These are phyloP conservation scores for Acanthornis magna DNA, from an alignment of 2,797 vertebrate species.

Conservation along the genomic window DNA sequence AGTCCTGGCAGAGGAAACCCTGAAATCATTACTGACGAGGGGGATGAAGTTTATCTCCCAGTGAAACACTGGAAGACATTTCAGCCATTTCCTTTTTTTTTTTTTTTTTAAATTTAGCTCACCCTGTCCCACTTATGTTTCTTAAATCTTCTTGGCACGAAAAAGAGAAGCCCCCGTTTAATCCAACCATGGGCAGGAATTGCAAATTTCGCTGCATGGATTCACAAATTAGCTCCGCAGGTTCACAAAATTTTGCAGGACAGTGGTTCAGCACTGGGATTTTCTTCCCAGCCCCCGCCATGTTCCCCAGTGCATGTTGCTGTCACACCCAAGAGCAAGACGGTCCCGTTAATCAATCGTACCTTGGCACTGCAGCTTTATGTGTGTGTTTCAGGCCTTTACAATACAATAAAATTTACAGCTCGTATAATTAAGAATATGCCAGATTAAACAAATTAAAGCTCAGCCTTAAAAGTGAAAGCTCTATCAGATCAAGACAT, in stretches of 20 bases:
- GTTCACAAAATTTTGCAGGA: not conserved
- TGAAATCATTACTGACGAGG: not conserved
- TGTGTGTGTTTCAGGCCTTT: conserved; percentile 47
- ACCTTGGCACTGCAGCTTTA: conserved; percentile 22
- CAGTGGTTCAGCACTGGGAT: not conserved
- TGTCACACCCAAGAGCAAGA: conserved; percentile 6
- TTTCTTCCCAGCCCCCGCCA: not conserved
- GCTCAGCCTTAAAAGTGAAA: not conserved
- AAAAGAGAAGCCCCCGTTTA: not conserved
- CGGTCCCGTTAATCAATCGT: not conserved
- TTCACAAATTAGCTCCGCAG: not conserved
- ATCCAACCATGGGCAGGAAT: fast-evolving
- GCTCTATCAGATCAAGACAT: conserved; percentile 43
- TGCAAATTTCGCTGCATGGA: not conserved
- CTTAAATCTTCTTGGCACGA: not conserved
- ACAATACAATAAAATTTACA: conserved; percentile 70
- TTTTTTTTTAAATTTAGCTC: not conserved
- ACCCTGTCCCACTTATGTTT: not conserved
- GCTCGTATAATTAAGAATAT: conserved; percentile 70
- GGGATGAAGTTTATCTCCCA: not conserved
- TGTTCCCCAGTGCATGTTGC: not conserved
- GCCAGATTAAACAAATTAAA: conserved; percentile 71
- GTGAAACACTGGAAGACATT: not conserved
- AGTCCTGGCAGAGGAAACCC: not conserved
- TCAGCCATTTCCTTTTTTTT: not conserved